Evolutionary conservation across 2,113 vertebrate species (phyloP), one percentile per base, ranked within the genome.

Genomic region (Alexandromys fortis): DNA sequence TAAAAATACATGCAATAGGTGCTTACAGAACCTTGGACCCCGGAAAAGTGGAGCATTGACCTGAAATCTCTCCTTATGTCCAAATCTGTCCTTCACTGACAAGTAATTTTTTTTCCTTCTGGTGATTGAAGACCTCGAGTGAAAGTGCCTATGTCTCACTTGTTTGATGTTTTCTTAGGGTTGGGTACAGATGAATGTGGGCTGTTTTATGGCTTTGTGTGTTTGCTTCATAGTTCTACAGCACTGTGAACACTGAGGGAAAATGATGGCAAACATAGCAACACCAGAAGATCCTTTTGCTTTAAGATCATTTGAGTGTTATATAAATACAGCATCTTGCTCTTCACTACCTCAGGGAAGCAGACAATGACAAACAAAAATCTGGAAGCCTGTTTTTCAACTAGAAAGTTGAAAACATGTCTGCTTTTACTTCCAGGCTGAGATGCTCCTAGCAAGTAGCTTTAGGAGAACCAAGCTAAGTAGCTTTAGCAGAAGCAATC

Each of bases 81-180:
- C 81, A 92, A 94, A 95, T 95, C 90, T 16, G 49, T 68, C 61
- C 79, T 91, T 96, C 83, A 52, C 86, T 96, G 96, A 86, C 94
- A 58, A 96, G 72, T 83, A 68, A 38, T n/a, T 67, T 77, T 28
- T 91, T 33, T 76, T 49, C 22, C 28, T 49, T 81, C 47, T 95
- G 68, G 65, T 91, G 77, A 96, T 73, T 77, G 49, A 94, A 94
- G 47, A 83, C 77, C 86, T 85, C 2, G 3, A 16, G 55, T 90
- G n/a, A 79, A 96, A 93, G 9, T 91, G 11, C 4, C 82, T 87
- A n/a, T 26, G 55, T 94, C 28, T 92, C 38, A 42, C 63, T 89
- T 89, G 24, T 90, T 94, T 89, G 35, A 92, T 88, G 30, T 14
- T 85, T 88, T 95, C 49, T 89, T 72, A n/a, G 35, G 52, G 45